Base-by-base conservation (phyloP, 1,140 invertebrate genomes). In the Mactra quadrangularis region DNA sequence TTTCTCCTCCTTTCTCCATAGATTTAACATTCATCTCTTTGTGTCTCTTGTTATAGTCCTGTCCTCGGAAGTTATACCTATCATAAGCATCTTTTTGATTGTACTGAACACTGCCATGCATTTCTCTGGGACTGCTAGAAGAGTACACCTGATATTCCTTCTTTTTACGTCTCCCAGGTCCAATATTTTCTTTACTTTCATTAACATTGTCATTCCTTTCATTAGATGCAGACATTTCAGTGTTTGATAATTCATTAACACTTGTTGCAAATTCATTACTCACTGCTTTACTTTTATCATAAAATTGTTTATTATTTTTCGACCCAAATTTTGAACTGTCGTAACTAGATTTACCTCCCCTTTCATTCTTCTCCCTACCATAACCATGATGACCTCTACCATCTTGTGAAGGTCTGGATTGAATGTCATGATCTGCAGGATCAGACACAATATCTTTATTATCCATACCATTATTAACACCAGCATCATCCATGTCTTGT, bases 41-140 rank as follows among this genome's bases (percentile, higher is more conserved):
- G 47, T 81, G 77, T 45, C 77, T 81, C 50, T 81, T 81, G 50
- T 81, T 81, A 45, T 81, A 81, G 38, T 81, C 77, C 53, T 81
- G 77, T 22, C 77, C 77, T 31, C 77, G 33, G 35, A 38, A 81
- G 52, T 81, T 81, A 53, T 81, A 81, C 33, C 77, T 33, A 45
- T 81, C 66, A 59, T 47, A 70, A 0, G 66, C 25, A 15, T 70
- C 52, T 29, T 53, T 62, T 31, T 60, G 50, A 31, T 1, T 19
- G 9, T n/a, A 41, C 13, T 70, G 57, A 7, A 17, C 27, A 19
- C 31, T 27, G 13, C 70, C 47, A 17, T 71, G 64, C 64, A 50
- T 45, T 29, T 81, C 77, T 29, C 77, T 52, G 17, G 62, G 53
- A 70, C 64, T 70, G 35, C 38, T 35, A 13, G 52, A 31, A 13